Conservation (phyloP, 1,140 invertebrate species). For the Listronotus oregonensis region DNA sequence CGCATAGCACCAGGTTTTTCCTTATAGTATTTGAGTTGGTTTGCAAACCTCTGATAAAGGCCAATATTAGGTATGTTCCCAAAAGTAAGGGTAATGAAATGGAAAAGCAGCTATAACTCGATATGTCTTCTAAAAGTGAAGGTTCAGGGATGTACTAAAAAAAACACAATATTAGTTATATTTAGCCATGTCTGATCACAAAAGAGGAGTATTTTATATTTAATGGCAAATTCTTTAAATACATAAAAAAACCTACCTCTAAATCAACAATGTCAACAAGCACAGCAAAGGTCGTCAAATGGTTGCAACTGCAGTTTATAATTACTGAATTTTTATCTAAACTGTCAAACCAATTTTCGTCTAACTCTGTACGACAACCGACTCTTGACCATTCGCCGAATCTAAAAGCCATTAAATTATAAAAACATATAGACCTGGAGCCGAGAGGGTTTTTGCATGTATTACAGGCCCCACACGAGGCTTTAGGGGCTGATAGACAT, state of each 20-base stretch:
- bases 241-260: conserved; percentile 63
- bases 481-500: too few relatives aligned
- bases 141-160: conserved; percentile 79
- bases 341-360: conserved; percentile 62
- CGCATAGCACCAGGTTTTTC: conserved; percentile 87
- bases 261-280: conserved; percentile 89
- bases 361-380: conserved; percentile 83
- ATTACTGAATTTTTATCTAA: conserved; percentile 57
- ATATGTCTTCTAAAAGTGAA: conserved; percentile 80
- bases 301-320: conserved; percentile 95
- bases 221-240: too few relatives aligned
- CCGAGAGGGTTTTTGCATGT: too few relatives aligned
- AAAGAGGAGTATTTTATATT: too few relatives aligned
- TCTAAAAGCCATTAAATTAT: conserved; percentile 52
- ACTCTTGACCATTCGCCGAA: conserved; percentile 85
- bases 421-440: too few relatives aligned
- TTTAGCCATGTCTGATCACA: too few relatives aligned
- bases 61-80: conserved; percentile 72
- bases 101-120: conserved; percentile 87
- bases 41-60: conserved; percentile 75
- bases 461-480: too few relatives aligned
- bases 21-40: conserved; percentile 95
- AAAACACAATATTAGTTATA: not conserved
- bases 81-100: conserved; percentile 81
- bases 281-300: conserved; percentile 90